Evolutionary conservation across 2,888 invertebrate species (phyloP).

Genomic region (Caenorhabditis virilis): DNA sequence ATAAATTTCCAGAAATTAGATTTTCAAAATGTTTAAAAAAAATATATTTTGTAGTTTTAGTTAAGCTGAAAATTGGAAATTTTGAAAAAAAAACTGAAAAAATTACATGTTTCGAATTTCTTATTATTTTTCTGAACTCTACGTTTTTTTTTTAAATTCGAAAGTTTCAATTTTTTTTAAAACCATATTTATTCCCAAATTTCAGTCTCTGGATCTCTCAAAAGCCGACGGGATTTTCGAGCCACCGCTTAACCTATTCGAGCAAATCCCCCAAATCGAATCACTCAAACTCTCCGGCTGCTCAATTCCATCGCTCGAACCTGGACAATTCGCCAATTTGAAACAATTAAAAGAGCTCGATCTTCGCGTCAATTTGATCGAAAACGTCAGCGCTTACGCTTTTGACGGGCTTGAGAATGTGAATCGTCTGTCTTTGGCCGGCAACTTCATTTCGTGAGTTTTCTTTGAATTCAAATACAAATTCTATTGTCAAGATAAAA

Average conservation of each 20-base stretch:
- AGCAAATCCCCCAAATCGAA: conserved; percentile 69
- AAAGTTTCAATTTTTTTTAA: no score
- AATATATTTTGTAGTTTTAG: no score
- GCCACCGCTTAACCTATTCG: conserved; percentile 41
- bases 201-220: conserved; percentile 55
- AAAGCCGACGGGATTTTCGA: conserved; percentile 61
- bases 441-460: conserved; percentile 59
- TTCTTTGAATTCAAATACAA: no score
- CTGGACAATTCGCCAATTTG: conserved; percentile 83
- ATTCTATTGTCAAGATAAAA: no score
- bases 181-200: no score
- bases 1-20: no score
- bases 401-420: conserved; percentile 85
- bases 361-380: conserved; percentile 83
- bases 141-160: no score
- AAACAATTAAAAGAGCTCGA: conserved; percentile 79
- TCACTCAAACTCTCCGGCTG: conserved; percentile 71
- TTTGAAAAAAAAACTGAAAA: no score
- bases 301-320: conserved; percentile 72
- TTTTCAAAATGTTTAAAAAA: no score
- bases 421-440: conserved; percentile 81
- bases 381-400: conserved; percentile 79
- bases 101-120: no score
- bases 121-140: no score
- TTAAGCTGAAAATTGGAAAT: no score